phyloP scores from a whole-genome alignment of 2,797 vertebrate species.

The Salmo trutta region DNA sequence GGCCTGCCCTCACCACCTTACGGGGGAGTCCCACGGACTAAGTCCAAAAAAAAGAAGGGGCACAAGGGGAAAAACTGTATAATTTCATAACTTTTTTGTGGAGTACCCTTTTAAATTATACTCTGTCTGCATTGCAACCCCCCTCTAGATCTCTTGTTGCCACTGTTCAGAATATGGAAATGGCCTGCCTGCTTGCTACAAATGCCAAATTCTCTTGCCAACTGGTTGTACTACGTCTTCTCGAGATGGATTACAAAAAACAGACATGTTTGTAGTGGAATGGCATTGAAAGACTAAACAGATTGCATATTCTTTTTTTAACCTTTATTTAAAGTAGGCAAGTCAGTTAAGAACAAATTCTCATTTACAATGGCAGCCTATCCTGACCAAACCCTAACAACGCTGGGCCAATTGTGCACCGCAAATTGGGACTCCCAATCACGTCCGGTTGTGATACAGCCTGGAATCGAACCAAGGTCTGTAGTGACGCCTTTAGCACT shows the following conservation, averaged over 20 bases:
- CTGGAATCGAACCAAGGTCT: too few species aligned
- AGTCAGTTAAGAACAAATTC: too few species aligned
- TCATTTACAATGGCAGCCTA: too few species aligned
- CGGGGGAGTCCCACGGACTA: slow-evolving; percentile 83
- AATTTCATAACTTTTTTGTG: slow-evolving; percentile 81
- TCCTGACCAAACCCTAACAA: too few species aligned
- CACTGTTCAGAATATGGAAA: slow-evolving; percentile 49
- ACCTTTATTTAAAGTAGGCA: too few species aligned
- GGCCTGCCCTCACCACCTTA: slow-evolving; percentile 78
- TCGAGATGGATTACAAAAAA: background rate
- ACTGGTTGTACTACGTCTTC: slow-evolving; percentile 2
- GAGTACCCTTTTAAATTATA: background rate
- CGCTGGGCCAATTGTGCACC: too few species aligned
- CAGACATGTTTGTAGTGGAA: slow-evolving; percentile 60
- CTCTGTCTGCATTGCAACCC: slow-evolving; percentile 35
- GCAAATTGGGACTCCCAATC: too few species aligned
- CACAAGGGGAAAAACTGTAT: slow-evolving; percentile 98
- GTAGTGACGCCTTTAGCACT: too few species aligned
- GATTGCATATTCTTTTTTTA: too few species aligned
- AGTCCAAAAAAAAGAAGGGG: slow-evolving; percentile 94
- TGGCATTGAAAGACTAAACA: slow-evolving; percentile 29
- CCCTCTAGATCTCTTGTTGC: slow-evolving; percentile 35
- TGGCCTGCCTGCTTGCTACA: slow-evolving; percentile 40
- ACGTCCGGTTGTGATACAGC: too few species aligned
- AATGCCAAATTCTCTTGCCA: background rate